Evolutionary conservation across 2,888 invertebrate genomes (phyloP).

Genomic region (Monopis laevigella): DNA sequence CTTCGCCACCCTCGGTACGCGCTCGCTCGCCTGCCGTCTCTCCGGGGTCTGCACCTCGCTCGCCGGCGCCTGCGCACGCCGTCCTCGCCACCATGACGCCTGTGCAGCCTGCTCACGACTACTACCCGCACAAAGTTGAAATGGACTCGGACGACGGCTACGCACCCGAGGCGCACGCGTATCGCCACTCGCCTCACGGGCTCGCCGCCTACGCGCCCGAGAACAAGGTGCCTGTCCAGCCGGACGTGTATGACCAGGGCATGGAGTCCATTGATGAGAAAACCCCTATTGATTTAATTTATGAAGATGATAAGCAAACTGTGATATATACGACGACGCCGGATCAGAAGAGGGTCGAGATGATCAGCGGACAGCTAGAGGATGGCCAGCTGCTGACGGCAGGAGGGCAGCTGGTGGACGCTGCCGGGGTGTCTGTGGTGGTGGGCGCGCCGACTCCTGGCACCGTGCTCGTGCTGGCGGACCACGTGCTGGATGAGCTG

Average conservation of each 20-base stretch:
- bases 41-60: constrained; percentile 61
- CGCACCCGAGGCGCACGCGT: constrained; percentile 69
- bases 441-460: constrained; percentile 54
- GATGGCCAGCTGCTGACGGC: constrained; percentile 65
- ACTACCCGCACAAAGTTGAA: constrained; percentile 68
- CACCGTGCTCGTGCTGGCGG: constrained; percentile 77
- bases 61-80: constrained; percentile 75
- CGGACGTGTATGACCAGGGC: constrained; percentile 57
- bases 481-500: constrained; percentile 76
- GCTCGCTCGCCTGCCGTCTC: constrained; percentile 58
- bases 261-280: constrained; percentile 71
- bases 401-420: constrained; percentile 56
- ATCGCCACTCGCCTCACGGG: constrained; percentile 66
- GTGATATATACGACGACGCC: constrained; percentile 83
- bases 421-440: constrained; percentile 62
- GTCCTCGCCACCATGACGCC: constrained; percentile 90
- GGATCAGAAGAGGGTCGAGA: constrained; percentile 83
- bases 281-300: constrained; percentile 82
- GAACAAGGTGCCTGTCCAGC: constrained; percentile 67
- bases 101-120: constrained; percentile 80
- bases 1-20: constrained; percentile 42
- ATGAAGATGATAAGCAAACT: constrained; percentile 85
- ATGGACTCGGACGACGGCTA: constrained; percentile 70
- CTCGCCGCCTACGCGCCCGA: constrained; percentile 57
- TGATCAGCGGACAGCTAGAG: constrained; percentile 74